These are phyloP conservation scores for Bryconaethiops microstoma DNA, from an alignment of 2,797 vertebrate species.

Conservation along the genomic window DNA sequence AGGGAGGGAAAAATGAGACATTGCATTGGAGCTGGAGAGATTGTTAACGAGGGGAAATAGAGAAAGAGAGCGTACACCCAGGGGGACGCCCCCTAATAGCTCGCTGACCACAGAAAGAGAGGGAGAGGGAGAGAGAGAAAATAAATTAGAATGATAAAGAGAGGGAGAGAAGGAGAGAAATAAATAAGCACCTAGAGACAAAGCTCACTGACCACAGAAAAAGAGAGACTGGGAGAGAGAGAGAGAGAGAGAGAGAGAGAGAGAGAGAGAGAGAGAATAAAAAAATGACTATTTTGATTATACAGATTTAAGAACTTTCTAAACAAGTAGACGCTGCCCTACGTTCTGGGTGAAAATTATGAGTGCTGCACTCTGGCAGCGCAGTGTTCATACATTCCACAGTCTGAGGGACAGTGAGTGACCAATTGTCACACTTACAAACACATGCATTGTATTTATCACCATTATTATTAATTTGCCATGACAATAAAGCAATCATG, in stretches of 20 bases:
- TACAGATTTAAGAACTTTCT: too few species aligned
- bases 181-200: neutral
- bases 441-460: too few species aligned
- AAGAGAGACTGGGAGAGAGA: neutral
- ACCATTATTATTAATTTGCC: too few species aligned
- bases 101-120: conserved; percentile 27
- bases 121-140: neutral
- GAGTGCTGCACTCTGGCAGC: too few species aligned
- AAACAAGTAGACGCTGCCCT: too few species aligned
- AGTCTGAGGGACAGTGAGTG: neutral
- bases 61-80: conserved; percentile 40
- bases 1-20: neutral
- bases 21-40: conserved; percentile 36
- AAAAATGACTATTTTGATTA: too few species aligned
- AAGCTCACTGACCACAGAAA: neutral
- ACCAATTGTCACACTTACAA: too few species aligned
- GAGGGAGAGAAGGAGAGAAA: neutral
- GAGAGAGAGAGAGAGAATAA: neutral
- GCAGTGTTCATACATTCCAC: too few species aligned
- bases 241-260: neutral
- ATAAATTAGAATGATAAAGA: neutral
- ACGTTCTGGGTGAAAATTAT: too few species aligned
- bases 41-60: conserved; percentile 55
- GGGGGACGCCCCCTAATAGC: conserved; percentile 41
- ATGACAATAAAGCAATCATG: too few species aligned